Evolutionary conservation across 2,113 vertebrate species (phyloP).

Genomic region (Picathartes gymnocephalus): DNA sequence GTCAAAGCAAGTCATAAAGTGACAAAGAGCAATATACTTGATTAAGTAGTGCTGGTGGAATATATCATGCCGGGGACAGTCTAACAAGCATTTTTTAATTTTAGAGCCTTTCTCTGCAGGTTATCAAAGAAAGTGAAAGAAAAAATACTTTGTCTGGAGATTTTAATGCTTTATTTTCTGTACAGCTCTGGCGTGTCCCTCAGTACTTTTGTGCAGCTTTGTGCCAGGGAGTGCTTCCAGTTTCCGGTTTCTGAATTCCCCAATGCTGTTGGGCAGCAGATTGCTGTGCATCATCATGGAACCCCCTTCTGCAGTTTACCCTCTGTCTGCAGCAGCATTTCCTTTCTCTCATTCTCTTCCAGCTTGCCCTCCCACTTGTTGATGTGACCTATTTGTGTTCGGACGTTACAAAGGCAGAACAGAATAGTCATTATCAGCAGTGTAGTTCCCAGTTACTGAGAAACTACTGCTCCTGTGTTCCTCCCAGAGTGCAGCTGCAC

Average conservation of each 20-base stretch:
- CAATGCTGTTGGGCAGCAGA: neutral
- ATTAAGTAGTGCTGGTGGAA: neutral
- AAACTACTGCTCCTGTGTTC: neutral
- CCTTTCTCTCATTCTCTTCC: neutral
- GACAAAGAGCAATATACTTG: neutral
- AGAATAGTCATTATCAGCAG: neutral
- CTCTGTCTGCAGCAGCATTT: neutral
- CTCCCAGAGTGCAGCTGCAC: neutral
- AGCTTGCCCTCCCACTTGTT: neutral
- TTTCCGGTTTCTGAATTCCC: neutral
- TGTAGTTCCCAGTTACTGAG: neutral
- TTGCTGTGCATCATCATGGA: neutral
- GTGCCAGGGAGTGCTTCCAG: neutral
- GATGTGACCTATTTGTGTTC: neutral
- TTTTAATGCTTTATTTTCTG: neutral
- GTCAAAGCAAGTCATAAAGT: neutral
- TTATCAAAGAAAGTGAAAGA: neutral
- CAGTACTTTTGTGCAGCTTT: neutral
- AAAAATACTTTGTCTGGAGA: neutral
- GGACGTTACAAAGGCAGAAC: fast-evolving
- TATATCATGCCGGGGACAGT: neutral
- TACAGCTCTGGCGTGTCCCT: neutral
- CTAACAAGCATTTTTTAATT: neutral
- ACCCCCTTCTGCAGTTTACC: neutral
- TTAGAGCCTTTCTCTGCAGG: neutral